Evolutionary conservation across 2,888 invertebrate species (phyloP).

Genomic region (Pyrocoelia pectoralis): DNA sequence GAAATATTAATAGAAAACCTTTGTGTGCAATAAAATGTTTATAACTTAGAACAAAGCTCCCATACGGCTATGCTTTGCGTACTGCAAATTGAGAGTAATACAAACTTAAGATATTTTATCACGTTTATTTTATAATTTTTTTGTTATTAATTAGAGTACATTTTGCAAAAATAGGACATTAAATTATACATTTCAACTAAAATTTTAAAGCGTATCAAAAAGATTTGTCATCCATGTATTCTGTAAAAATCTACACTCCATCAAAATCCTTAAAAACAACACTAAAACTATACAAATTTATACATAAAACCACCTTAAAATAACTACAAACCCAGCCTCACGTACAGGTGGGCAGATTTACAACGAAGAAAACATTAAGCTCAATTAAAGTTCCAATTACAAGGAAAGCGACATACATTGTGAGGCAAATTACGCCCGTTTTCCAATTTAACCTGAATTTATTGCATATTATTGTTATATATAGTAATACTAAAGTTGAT

Average conservation of each 20-base stretch:
- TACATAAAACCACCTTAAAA: not conserved
- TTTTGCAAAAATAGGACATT: too few relatives aligned
- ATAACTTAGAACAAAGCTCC: too few relatives aligned
- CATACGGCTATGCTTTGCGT: too few relatives aligned
- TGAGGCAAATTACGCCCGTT: conserved; percentile 69
- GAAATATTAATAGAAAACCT: too few relatives aligned
- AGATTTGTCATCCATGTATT: too few relatives aligned
- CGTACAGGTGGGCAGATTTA: conserved; percentile 73
- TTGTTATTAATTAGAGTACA: too few relatives aligned
- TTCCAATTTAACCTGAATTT: conserved; percentile 69
- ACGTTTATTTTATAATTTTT: too few relatives aligned
- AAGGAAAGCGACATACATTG: conserved; percentile 41
- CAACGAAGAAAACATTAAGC: conserved; percentile 73
- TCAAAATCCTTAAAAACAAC: not conserved
- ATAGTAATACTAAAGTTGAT: conserved; percentile 71
- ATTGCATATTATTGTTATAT: conserved; percentile 68
- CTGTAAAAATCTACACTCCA: not conserved
- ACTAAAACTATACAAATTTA: not conserved
- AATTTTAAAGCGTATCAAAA: too few relatives aligned
- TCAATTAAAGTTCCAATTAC: conserved; percentile 63
- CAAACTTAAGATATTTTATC: too few relatives aligned
- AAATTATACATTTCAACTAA: too few relatives aligned
- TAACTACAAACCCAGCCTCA: not conserved
- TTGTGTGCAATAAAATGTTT: too few relatives aligned
- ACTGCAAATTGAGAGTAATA: too few relatives aligned